Evolutionary conservation across 2,797 vertebrate species (phyloP), one percentile per base, ranked within the genome.

Genomic region (Megaceryle alcyon): DNA sequence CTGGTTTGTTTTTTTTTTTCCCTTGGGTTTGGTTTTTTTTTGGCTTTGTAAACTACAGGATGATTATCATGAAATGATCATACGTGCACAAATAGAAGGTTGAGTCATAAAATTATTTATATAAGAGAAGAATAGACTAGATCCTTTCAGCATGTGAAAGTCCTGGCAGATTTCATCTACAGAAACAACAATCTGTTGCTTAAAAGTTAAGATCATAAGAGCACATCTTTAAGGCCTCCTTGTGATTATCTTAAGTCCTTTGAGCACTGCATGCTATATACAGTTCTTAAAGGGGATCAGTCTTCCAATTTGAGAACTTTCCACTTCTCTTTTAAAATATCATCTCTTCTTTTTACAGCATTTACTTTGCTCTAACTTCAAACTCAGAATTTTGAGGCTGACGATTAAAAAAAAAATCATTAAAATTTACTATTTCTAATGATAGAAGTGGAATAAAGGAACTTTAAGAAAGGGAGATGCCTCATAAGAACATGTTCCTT

Each of bases 41-140:
- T 97, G 73, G 63, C 84, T 96, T 82, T 92, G 75, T 82, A 78
- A 44, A 20, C 43, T 53, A 44, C 12, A 81, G 43, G 46, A 46
- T 96, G 77, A 88, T 22, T 82, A 26, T 88, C 83, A 94, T 71
- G 82, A 95, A 86, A 72, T 57, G 37, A 88, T 86, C 8, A 8
- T 91, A 75, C 72, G 57, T 16, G 9, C 41, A 78, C 8, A 56
- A 3, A 9, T 48, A 19, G 37, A 72, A 51, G 60, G 13, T 26
- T 82, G 61, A 93, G 85, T 92, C 82, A 60, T 57, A 57, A 91
- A 93, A 60, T 81, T 48, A 65, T 71, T 86, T 65, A 63, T 61
- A 48, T 60, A 95, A 95, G 48, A 60, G 83, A 53, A 86, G 72
- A 91, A 65, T 31, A 37, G 41, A 57, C 7, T 14, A 69, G 19